These are phyloP conservation scores for Leptinotarsa lineolata DNA, from an alignment of 1,140 invertebrate genomes.

Conservation along the genomic window DNA sequence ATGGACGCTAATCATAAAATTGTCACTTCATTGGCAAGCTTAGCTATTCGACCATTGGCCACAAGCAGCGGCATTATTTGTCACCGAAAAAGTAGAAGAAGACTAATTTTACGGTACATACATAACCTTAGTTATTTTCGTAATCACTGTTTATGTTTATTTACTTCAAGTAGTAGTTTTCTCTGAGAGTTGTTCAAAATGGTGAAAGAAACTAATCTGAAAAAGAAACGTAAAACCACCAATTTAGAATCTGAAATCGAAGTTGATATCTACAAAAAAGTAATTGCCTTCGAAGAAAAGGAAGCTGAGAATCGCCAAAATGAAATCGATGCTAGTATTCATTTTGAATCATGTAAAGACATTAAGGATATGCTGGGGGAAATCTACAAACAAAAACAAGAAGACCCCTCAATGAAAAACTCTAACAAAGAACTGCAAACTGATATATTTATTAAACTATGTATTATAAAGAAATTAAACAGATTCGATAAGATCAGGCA, in stretches of 20 bases:
- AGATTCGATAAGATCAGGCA: slow-evolving; percentile 85
- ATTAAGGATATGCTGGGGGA: slow-evolving; percentile 68
- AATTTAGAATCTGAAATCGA: slow-evolving; percentile 42
- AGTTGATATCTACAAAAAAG: slow-evolving; percentile 58
- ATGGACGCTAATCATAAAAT: no score
- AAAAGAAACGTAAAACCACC: slow-evolving; percentile 47
- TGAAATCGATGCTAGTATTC: slow-evolving; percentile 70
- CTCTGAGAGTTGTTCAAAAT: slow-evolving; percentile 38
- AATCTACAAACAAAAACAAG: slow-evolving; percentile 68
- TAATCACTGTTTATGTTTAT: no score
- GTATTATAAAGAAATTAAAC: slow-evolving; percentile 87
- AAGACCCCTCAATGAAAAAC: slow-evolving; percentile 51
- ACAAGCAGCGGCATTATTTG: no score
- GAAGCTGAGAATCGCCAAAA: slow-evolving; percentile 69
- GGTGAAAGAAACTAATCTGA: slow-evolving; percentile 48
- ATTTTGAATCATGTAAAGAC: slow-evolving; percentile 69
- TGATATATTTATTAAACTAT: slow-evolving; percentile 74
- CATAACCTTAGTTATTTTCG: no score
- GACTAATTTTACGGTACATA: no score
- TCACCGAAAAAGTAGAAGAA: no score
- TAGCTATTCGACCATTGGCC: no score
- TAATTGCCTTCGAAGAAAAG: slow-evolving; percentile 72
- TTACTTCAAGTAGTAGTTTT: no score
- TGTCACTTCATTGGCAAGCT: no score
- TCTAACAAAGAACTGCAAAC: slow-evolving; percentile 62